Conservation (phyloP, 2,797 vertebrate species). For the Syncerus caffer region DNA sequence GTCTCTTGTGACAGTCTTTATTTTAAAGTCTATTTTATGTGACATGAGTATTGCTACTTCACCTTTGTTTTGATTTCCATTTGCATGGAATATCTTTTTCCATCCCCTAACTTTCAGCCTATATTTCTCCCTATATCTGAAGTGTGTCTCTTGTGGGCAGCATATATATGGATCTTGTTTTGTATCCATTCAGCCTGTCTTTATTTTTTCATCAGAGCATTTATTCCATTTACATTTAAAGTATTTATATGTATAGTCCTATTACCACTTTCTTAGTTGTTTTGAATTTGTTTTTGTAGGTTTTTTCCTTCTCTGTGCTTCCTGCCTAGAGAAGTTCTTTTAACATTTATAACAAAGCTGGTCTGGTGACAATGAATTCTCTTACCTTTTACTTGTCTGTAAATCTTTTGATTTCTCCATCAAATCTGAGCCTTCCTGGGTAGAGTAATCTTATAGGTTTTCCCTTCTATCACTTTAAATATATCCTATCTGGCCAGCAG, state of each 20-base stretch:
- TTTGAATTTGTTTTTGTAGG: background rate
- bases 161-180: background rate
- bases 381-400: background rate
- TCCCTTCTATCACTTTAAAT: background rate
- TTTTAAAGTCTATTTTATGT: background rate
- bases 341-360: background rate
- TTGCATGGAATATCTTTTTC: background rate
- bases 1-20: background rate
- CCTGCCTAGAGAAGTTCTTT: background rate
- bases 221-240: background rate
- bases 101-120: background rate
- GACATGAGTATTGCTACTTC: background rate
- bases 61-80: background rate
- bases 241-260: background rate
- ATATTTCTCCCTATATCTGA: background rate
- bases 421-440: background rate
- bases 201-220: background rate
- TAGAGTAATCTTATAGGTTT: background rate
- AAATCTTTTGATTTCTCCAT: background rate
- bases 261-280: background rate
- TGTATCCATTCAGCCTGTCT: background rate
- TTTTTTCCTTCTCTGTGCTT: background rate
- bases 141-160: background rate
- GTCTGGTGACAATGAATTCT: background rate
- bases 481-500: background rate